Percentiles rank a stretch among this genome's conserved stretches.
Evolutionary conservation across 1,140 invertebrate species (phyloP).

Genomic region (Platorchestia sp.): DNA sequence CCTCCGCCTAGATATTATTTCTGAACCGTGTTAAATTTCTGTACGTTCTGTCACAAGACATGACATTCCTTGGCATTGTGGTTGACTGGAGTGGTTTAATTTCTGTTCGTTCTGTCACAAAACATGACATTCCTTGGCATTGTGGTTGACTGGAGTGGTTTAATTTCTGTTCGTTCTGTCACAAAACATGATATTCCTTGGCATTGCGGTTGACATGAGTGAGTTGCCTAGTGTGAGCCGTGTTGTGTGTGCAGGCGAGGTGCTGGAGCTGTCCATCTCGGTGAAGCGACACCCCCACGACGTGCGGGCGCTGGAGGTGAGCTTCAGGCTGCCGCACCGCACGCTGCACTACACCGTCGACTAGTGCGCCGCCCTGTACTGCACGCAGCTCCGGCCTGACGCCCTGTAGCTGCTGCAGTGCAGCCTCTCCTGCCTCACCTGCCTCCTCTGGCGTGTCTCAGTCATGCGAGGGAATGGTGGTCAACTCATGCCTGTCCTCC

Average conservation of each 20-base stretch:
- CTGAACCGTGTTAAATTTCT: no score
- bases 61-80: no score
- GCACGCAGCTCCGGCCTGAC: conserved; percentile 13
- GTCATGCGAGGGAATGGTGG: not conserved
- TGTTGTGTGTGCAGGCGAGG: conserved; percentile 76
- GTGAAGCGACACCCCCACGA: conserved; percentile 77
- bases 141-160: no score
- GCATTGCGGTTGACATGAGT: no score
- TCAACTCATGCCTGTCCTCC: not conserved
- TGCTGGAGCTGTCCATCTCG: conserved; percentile 77
- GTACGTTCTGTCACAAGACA: no score
- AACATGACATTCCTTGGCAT: no score
- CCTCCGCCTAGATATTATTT: no score
- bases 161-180: no score
- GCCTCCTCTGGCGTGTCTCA: not conserved
- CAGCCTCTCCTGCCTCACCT: not conserved
- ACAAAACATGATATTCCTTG: no score
- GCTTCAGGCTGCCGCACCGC: conserved; percentile 71
- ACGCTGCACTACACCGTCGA: conserved; percentile 63
- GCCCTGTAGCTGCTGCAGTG: conserved; percentile 20
- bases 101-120: no score
- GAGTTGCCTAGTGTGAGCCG: no score
- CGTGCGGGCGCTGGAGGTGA: conserved; percentile 75
- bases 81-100: no score
- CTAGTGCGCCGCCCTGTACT: conserved; percentile 52